Base-by-base conservation (phyloP, 1,140 invertebrate species). In the Cyrtorhinus lividipennis region DNA sequence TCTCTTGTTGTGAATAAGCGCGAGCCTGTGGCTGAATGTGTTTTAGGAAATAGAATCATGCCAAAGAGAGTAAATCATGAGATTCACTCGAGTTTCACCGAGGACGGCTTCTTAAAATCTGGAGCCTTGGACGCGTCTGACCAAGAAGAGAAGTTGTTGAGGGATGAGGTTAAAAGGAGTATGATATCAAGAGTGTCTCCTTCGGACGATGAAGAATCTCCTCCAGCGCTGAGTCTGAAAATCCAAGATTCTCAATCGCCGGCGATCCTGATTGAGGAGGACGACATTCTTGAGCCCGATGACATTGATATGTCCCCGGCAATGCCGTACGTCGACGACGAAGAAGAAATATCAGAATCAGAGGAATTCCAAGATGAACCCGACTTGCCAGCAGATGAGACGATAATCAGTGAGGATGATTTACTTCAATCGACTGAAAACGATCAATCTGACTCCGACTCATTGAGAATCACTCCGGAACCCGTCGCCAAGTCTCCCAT, bases 1-100 rank as follows among this genome's bases (percentile, higher is more conserved):
- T 66, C 53, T n/a, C 57, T 69, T 13, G 64, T 70, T 30, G 20
- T 45, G 24, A 56, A 59, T 0, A 70, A 69, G 46, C 61, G 69
- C 45, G 24, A 66, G 27, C 24, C 63, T 57, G 24, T 69, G 24
- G 59, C 66, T 22, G 30, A 61, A 27, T 59, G 67, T 25, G 67
- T 70, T 20, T 63, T 66, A 18, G 64, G 66, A 24, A 3, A 65
- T 24, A 64, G 61, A 15, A 10, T 25, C 8, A 10, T 69, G 13
- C 68, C 67, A 12, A 30, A 59, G 13, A 63, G 62, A 22, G 26
- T 62, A 18, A 23, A 65, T 12, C 63, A 66, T 60, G 26, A 63
- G 38, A 66, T 69, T 2, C 66, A 69, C 64, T 53, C 58, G 23
- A 89, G 86, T 73, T 89, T 89, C 68, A 77, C 81, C 69, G 70